Evolutionary conservation across 2,888 invertebrate genomes (phyloP).

Genomic region (Acanthosepion lycidas): DNA sequence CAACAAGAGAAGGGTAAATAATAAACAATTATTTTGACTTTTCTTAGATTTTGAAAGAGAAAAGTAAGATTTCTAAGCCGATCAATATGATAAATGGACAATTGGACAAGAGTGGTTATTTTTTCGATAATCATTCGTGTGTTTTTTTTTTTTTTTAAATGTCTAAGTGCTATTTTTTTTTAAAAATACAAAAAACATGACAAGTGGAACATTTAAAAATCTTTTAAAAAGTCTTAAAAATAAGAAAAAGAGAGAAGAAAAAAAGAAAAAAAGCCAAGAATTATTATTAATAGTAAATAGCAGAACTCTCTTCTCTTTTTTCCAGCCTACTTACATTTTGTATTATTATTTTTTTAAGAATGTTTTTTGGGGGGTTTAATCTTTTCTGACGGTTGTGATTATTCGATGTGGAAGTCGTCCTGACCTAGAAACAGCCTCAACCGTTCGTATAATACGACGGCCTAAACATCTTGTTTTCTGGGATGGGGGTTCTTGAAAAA

Average conservation of each 20-base stretch:
- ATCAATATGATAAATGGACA: too few species aligned
- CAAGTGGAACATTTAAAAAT: too few species aligned
- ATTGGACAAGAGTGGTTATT: too few species aligned
- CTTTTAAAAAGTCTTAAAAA: neutral
- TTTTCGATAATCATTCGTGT: too few species aligned
- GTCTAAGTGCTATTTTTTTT: too few species aligned
- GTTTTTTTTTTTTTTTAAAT: too few species aligned
- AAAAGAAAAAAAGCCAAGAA: neutral
- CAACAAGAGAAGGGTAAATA: too few species aligned
- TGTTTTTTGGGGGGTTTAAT: constrained; percentile 33
- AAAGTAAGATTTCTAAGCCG: too few species aligned
- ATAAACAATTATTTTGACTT: too few species aligned
- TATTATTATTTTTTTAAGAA: constrained; percentile 2
- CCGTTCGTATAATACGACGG: constrained; percentile 2
- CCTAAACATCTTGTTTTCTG: neutral
- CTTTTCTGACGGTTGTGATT: neutral
- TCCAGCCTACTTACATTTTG: neutral
- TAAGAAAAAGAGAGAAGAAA: neutral
- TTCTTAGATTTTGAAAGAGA: too few species aligned
- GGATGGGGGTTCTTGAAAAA: neutral
- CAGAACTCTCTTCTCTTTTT: neutral
- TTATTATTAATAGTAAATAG: constrained; percentile 33
- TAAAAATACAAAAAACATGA: too few species aligned
- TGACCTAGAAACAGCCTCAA: neutral
- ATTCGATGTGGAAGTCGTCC: neutral